Evolutionary conservation across 2,113 vertebrate species (phyloP).

Genomic region (Progne subis): DNA sequence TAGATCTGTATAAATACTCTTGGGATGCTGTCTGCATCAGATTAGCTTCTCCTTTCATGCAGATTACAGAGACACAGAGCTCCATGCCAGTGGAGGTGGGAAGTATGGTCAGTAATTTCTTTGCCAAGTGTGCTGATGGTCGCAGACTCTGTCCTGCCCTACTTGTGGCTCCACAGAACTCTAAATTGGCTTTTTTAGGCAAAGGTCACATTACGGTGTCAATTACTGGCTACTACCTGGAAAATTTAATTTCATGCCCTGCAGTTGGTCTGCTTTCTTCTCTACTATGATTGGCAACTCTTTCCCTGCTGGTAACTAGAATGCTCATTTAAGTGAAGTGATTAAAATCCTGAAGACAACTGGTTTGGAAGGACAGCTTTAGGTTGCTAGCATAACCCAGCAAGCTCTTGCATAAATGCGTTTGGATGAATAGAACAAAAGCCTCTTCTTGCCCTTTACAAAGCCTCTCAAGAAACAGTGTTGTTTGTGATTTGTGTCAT

Average conservation of each 20-base stretch:
- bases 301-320: conserved; percentile 58
- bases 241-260: conserved; percentile 79
- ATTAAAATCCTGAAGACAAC: conserved; percentile 43
- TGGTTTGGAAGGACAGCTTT: conserved; percentile 13
- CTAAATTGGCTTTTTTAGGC: conserved; percentile 49
- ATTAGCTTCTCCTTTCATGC: background rate
- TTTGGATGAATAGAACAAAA: background rate
- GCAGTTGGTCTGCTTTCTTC: conserved; percentile 71
- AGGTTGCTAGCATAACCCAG: background rate
- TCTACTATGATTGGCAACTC: conserved; percentile 62
- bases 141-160: background rate
- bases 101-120: background rate
- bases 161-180: background rate
- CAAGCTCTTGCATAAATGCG: background rate
- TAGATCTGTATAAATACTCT: background rate
- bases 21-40: background rate
- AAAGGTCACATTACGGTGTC: conserved; percentile 71
- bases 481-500: background rate
- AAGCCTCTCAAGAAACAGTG: background rate
- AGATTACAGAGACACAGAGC: background rate
- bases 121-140: background rate
- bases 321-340: conserved; percentile 41
- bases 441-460: background rate
- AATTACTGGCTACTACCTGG: conserved; percentile 76
- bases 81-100: background rate